Evolutionary conservation across 2,113 vertebrate species (phyloP), one percentile per base, ranked within the genome.

Genomic region (Gavialis gangeticus): DNA sequence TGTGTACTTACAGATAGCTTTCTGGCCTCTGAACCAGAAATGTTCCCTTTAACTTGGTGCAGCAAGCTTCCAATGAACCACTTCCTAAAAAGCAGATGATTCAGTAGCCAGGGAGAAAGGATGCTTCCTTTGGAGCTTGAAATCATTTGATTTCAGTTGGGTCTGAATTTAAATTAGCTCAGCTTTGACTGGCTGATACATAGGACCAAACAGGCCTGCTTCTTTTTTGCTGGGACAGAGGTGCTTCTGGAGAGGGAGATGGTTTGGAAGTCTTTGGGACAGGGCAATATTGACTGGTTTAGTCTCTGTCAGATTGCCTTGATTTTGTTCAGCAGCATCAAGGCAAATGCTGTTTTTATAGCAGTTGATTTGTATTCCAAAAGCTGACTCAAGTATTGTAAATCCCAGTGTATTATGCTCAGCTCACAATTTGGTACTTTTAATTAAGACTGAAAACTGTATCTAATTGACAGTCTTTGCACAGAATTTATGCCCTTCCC

Each of bases 381-480:
- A 92, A 95, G 94, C 95, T 94, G 95, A 97, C 80, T 94, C 83
- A 91, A 96, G 93, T 93, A 94, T 94, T 95, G 95, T 85, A 95
- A 96, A 96, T 88, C 96, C 71, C 93, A 84, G 71, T 63, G 87
- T 83, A 95, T 96, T 95, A 95, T 95, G 87, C 62, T 71, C 90
- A 82, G 84, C 93, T 96, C 96, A 94, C 95, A 96, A 96, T 96
- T 97, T 93, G 94, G 85, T 80, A 92, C 78, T 96, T 96, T 96
- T 96, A 97, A 97, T 96, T 97, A 95, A 97, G 95, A 92, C 89
- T 91, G 96, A 97, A 97, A 97, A 96, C 95, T 95, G 96, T 95
- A 89, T 91, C 95, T 96, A 97, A 96, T 93, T 96, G 93, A 92
- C 95, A 96, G 64, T 79, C 93, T 97, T 93, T 94, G 89, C 94